A percentile compares a stretch with the other conserved stretches of the same genome.
Evolutionary conservation across 2,797 vertebrate genomes (phyloP).

Genomic region (Pampus argenteus): DNA sequence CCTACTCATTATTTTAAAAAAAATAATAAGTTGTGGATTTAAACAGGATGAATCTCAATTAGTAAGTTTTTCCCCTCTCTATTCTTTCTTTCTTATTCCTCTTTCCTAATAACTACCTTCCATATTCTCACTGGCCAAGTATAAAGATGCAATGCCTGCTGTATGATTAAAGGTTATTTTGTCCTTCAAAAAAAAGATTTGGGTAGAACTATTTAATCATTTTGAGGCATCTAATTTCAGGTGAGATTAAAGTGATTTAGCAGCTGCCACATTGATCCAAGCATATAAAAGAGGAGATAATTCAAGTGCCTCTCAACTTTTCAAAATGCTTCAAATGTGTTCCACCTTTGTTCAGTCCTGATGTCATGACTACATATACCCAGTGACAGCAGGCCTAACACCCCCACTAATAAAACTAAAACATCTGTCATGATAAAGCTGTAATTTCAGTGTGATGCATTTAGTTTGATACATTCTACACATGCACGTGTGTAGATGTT

Average conservation of each 20-base stretch:
- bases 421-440: conserved; percentile 14
- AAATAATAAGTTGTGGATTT: conserved; percentile 4
- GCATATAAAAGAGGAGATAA: conserved; percentile 39
- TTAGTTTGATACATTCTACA: not conserved
- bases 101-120: conserved; percentile 13
- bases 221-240: conserved; percentile 57
- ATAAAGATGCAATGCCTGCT: conserved; percentile 9
- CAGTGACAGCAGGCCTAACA: conserved; percentile 13
- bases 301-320: conserved; percentile 47
- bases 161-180: conserved; percentile 43
- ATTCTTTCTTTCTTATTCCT: conserved; percentile 6
- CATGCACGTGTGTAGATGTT: not conserved
- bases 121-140: conserved; percentile 14
- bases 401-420: conserved; percentile 13
- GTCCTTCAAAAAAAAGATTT: conserved; percentile 38
- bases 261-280: conserved; percentile 46
- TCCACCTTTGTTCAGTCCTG: conserved; percentile 16
- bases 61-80: conserved; percentile 9
- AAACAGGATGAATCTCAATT: conserved; percentile 18
- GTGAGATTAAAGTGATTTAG: conserved; percentile 50
- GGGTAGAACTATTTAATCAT: conserved; percentile 50
- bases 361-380: conserved; percentile 6
- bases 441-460: conserved; percentile 3
- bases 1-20: conserved; percentile 3
- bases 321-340: conserved; percentile 27